Base-by-base conservation (phyloP, 2,888 invertebrate species). In the Anoplius nigerrimus region DNA sequence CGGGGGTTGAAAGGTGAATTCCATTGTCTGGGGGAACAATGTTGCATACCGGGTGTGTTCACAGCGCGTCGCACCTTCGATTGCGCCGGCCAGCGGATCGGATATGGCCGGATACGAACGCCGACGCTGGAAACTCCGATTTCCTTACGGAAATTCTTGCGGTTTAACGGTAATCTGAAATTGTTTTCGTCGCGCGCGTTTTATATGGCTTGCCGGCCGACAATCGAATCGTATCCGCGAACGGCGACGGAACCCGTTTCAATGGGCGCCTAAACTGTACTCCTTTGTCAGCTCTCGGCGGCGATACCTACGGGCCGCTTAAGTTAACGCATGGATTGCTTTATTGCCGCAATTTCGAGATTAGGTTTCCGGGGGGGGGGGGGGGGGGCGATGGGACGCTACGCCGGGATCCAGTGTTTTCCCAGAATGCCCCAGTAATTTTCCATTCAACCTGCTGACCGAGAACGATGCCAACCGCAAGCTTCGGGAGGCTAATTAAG, bases 21-120 rank as follows among this genome's bases (percentile, higher is more conserved):
- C 75, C 65, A 80, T 82, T 82, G 82, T 83, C 83, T 81, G 71
- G 54, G n/a, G 54, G 74, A 82, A 82, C 80, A 83, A 83, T 81
- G 78, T 75, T 79, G 71, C 72, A 76, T 72, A 75, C 71, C 74
- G 75, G 76, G 71, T 75, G 34, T 34, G 72, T 79, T 80, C 71
- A 73, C 72, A 77, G 72, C 65, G 71, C 34, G 34, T 34, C 34
- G 70, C 59, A 74, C 57, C 70, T 63, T 61, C 53, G 71, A 46
- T 51, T 67, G 65, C 34, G 34, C 1, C 11, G 11, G 11, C 11
- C 34, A 2, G 34, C 4, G 34, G 4, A 2, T 34, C 11, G 8
- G 8, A 34, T 34, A n/a, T n/a, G n/a, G n/a, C 6, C 34, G 11
- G 8, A 34, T 6, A 1, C 11, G 34, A n/a, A 13, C 34, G 11